phyloP scores from a whole-genome alignment of 2,888 invertebrate genomes.

The Leptothorax acervorum region DNA sequence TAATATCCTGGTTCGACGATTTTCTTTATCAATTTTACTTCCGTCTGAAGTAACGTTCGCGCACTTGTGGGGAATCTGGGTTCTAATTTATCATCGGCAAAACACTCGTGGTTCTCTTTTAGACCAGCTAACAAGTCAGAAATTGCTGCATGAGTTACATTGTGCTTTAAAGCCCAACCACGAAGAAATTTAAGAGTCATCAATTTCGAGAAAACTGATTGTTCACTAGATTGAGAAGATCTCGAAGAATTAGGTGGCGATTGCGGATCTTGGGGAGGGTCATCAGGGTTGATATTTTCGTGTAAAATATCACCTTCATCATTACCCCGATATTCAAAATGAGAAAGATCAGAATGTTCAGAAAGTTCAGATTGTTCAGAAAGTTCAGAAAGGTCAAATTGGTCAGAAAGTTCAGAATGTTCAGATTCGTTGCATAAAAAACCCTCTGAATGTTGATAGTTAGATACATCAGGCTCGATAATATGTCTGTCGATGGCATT shows the following conservation, averaged over 20 bases:
- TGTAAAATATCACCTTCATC: neutral
- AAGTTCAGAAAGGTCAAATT: neutral
- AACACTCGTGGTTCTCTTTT: no score
- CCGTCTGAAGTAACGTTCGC: no score
- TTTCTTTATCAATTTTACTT: no score
- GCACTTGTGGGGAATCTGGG: no score
- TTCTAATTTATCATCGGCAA: no score
- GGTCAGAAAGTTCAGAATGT: neutral
- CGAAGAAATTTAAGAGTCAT: constrained; percentile 19
- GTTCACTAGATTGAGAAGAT: neutral
- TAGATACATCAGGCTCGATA: neutral
- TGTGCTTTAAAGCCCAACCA: no score
- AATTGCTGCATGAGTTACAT: no score
- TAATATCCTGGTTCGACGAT: no score
- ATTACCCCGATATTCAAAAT: neutral
- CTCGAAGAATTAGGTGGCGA: neutral
- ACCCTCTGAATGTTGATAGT: neutral
- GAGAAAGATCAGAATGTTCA: neutral
- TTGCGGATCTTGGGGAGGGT: neutral
- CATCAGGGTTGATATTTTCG: neutral
- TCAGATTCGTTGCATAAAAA: neutral
- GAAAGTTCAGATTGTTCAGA: neutral
- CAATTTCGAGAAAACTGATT: constrained; percentile 3
- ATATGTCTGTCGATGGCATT: neutral
- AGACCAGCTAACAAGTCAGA: no score